Evolutionary conservation across 2,888 invertebrate species (phyloP).

Genomic region (Megaustenia siamemsis): DNA sequence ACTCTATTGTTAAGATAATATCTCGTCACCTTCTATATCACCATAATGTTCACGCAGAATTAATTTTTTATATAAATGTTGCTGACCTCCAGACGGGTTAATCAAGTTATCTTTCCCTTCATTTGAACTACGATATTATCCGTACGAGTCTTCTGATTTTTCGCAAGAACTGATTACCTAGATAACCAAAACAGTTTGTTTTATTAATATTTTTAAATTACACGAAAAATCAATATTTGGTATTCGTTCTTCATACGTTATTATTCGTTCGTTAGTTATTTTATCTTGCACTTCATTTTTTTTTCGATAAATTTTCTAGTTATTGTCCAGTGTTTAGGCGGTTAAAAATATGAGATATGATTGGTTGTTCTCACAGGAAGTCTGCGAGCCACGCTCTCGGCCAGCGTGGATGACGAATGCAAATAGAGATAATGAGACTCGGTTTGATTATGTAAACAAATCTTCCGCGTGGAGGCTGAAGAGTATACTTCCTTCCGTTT

Average conservation of each 20-base stretch:
- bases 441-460: conserved; percentile 5
- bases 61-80: no score
- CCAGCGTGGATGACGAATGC: not conserved
- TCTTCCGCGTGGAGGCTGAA: not conserved
- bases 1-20: no score
- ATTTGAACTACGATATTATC: not conserved
- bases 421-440: conserved; percentile 16
- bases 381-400: not conserved
- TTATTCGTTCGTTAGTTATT: not conserved
- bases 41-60: no score
- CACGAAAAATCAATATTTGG: not conserved
- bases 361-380: not conserved
- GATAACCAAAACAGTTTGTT: not conserved
- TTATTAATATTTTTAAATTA: not conserved
- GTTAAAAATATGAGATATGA: not conserved
- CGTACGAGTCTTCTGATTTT: not conserved
- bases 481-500: not conserved
- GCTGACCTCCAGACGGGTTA: no score
- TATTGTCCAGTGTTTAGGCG: not conserved
- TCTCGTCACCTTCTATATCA: no score
- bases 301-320: not conserved
- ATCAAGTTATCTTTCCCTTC: not conserved
- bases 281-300: not conserved
- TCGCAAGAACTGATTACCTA: not conserved
- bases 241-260: not conserved